Conservation (phyloP, 23 tunicate species). For the Trididemnum clinides region DNA sequence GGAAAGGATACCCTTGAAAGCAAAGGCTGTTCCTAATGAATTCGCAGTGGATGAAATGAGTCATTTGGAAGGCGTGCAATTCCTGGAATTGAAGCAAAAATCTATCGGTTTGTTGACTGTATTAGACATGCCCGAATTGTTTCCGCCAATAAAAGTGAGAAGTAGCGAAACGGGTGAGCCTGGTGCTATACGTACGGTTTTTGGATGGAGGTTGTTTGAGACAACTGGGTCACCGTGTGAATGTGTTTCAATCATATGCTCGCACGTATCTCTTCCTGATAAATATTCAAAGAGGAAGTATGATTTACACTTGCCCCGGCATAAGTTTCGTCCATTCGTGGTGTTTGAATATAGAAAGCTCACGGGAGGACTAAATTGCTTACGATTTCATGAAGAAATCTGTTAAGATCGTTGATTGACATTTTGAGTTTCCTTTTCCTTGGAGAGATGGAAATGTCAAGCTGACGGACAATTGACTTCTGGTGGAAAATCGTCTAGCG, state of each 20-base stretch:
- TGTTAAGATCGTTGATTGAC: background rate
- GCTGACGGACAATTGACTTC: background rate
- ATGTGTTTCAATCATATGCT: too few species aligned
- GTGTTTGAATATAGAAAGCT: background rate
- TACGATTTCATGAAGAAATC: background rate
- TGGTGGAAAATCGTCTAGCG: background rate
- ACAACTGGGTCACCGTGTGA: background rate
- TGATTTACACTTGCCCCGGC: too few species aligned
- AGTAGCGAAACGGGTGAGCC: background rate
- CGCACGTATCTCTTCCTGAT: too few species aligned
- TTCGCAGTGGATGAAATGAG: background rate
- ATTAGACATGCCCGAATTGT: background rate
- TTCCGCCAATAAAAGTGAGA: background rate
- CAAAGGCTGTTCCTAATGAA: background rate
- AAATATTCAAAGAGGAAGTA: too few species aligned
- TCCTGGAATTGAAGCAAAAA: background rate
- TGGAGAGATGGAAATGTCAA: background rate
- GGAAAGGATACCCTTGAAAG: background rate
- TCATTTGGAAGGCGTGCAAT: background rate
- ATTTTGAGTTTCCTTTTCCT: background rate
- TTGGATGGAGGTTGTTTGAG: background rate
- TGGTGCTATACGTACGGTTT: background rate
- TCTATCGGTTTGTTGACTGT: background rate
- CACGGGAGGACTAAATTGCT: background rate
- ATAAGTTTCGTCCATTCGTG: too few species aligned